A percentile compares a stretch with the other conserved stretches of the same genome.
Conservation (phyloP, 2,113 vertebrate genomes). For the Neolamprologus devosi region DNA sequence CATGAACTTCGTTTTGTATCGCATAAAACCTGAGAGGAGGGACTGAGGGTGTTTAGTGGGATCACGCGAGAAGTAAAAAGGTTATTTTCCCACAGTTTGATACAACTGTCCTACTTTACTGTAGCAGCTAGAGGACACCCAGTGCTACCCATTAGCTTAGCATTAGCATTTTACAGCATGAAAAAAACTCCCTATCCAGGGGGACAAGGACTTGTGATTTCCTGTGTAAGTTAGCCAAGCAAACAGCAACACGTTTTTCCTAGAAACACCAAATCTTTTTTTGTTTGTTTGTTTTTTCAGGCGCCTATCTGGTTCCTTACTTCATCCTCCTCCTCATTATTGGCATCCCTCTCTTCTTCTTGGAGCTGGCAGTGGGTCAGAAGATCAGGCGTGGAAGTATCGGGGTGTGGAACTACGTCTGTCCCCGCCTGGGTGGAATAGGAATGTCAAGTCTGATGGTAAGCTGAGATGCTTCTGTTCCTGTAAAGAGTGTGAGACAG, state of each 20-base stretch:
- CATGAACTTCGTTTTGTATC: background rate
- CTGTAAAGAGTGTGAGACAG: background rate
- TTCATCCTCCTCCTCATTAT: slow-evolving; percentile 88
- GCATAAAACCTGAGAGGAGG: background rate
- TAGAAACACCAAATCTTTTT: background rate
- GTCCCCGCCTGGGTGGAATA: slow-evolving; percentile 86
- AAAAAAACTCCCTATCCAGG: background rate
- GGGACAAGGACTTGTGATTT: background rate
- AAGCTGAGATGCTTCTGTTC: background rate
- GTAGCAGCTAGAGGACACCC: background rate
- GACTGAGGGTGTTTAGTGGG: background rate
- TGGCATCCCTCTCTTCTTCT: slow-evolving; percentile 91
- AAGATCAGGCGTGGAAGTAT: slow-evolving; percentile 90
- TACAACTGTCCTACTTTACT: background rate
- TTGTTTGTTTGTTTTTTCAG: slow-evolving; percentile 51
- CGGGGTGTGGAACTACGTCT: slow-evolving; percentile 93
- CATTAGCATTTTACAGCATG: background rate
- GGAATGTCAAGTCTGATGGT: slow-evolving; percentile 89
- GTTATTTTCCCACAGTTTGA: background rate
- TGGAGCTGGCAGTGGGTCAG: slow-evolving; percentile 93
- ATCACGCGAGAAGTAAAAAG: background rate
- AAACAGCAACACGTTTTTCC: background rate
- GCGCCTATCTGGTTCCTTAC: slow-evolving; percentile 91
- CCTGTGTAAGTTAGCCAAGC: background rate
- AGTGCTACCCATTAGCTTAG: background rate